phyloP scores from a whole-genome alignment of 1,140 invertebrate genomes.

The Acyrthosiphon pisum region DNA sequence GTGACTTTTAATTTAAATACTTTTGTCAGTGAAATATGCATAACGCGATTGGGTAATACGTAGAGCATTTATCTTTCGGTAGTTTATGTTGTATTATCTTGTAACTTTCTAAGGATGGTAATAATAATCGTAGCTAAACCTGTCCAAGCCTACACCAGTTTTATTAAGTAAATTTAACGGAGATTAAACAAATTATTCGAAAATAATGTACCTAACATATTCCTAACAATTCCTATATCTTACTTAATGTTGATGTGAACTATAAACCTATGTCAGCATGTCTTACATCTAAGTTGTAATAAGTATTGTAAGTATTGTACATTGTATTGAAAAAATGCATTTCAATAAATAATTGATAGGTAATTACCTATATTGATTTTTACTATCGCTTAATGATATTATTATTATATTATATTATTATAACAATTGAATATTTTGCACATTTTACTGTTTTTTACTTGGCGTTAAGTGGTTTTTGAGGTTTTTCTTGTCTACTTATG shows the following conservation, averaged over 20 bases:
- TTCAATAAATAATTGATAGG: too few relatives aligned
- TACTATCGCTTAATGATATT: too few relatives aligned
- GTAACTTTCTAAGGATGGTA: background rate
- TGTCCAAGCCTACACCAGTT: background rate
- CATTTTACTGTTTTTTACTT: background rate
- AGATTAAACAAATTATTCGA: background rate
- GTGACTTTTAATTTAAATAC: background rate
- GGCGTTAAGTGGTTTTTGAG: background rate
- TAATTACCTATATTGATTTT: too few relatives aligned
- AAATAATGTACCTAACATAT: background rate
- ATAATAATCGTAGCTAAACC: background rate
- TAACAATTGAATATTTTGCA: too few relatives aligned
- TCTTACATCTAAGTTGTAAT: too few relatives aligned
- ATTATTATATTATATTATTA: too few relatives aligned
- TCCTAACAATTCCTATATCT: background rate
- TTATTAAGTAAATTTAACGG: background rate
- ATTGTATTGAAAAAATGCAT: too few relatives aligned
- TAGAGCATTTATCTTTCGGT: background rate
- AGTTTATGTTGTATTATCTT: background rate
- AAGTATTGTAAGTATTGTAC: too few relatives aligned
- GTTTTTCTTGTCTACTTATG: background rate
- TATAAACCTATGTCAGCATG: background rate
- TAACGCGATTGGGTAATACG: too few relatives aligned
- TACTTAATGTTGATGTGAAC: background rate
- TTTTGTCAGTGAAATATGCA: too few relatives aligned